Evolutionary conservation across 1,140 invertebrate species (phyloP).

Genomic region (Pygmarrhopalites habei): DNA sequence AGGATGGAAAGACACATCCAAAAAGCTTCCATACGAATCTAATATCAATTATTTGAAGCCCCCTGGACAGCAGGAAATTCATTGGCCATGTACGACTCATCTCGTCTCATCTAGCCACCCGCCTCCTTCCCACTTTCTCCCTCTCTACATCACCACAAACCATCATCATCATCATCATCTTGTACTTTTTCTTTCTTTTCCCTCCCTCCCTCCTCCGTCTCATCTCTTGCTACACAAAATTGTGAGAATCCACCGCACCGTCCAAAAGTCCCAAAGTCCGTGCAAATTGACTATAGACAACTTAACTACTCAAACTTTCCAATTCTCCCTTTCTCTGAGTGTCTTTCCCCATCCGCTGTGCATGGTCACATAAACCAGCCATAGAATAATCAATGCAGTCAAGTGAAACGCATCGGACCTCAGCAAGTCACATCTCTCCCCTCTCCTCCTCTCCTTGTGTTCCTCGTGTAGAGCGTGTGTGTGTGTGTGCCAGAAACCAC

Average conservation of each 20-base stretch:
- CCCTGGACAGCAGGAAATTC: slow-evolving; percentile 39
- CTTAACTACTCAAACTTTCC: no score
- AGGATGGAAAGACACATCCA: slow-evolving; percentile 19
- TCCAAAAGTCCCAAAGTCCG: background rate
- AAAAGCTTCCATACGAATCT: slow-evolving; percentile 35
- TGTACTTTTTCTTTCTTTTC: background rate
- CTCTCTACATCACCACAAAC: background rate
- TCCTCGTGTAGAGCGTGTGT: no score
- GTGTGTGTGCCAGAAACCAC: no score
- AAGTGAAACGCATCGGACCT: slow-evolving; percentile 7
- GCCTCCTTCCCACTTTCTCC: background rate
- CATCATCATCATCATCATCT: background rate
- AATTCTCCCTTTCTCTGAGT: no score
- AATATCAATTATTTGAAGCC: slow-evolving; percentile 39
- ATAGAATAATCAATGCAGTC: slow-evolving; percentile 3
- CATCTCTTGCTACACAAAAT: no score
- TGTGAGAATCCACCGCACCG: no score
- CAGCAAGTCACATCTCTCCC: no score
- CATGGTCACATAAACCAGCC: background rate
- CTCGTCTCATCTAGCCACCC: slow-evolving; percentile 5
- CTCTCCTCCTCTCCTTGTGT: no score
- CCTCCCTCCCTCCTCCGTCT: slow-evolving; percentile 9
- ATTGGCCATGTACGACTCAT: slow-evolving; percentile 30
- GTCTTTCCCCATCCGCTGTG: no score
- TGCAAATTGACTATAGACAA: slow-evolving; percentile 9